Percentiles rank a stretch among this genome's conserved stretches.
phyloP scores from a whole-genome alignment of 2,797 vertebrate genomes.

The Caiman crocodilus region DNA sequence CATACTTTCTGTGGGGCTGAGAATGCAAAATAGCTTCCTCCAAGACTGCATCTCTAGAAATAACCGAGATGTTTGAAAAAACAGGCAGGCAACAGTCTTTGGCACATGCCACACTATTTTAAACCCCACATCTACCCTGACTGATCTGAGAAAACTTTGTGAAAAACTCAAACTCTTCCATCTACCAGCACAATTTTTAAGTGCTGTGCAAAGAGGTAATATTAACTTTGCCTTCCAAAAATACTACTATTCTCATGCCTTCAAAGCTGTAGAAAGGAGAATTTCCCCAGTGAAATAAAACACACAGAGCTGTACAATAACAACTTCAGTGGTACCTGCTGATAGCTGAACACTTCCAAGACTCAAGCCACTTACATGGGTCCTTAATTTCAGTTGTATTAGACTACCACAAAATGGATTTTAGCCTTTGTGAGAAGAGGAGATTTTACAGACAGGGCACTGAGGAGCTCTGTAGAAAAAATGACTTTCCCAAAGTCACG shows the following conservation, averaged over 20 bases:
- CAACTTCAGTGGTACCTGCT: not conserved
- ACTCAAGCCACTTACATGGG: not conserved
- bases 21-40: not conserved
- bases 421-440: not conserved
- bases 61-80: not conserved
- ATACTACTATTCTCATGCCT: not conserved
- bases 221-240: not conserved
- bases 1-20: not conserved
- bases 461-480: not conserved
- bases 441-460: not conserved
- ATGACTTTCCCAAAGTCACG: fast-evolving
- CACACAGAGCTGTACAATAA: not conserved
- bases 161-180: not conserved
- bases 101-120: not conserved
- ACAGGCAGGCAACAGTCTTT: not conserved
- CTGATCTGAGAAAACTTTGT: fast-evolving
- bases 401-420: not conserved
- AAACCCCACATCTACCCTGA: not conserved
- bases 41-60: not conserved
- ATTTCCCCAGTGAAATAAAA: constrained; percentile 38
- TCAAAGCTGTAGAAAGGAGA: not conserved
- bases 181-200: not conserved
- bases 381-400: not conserved
- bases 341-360: fast-evolving
- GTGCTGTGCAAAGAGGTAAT: not conserved